Evolutionary conservation across 1,140 invertebrate genomes (phyloP), one percentile per base, ranked within the genome.

Genomic region (Acyrthosiphon pisum): DNA sequence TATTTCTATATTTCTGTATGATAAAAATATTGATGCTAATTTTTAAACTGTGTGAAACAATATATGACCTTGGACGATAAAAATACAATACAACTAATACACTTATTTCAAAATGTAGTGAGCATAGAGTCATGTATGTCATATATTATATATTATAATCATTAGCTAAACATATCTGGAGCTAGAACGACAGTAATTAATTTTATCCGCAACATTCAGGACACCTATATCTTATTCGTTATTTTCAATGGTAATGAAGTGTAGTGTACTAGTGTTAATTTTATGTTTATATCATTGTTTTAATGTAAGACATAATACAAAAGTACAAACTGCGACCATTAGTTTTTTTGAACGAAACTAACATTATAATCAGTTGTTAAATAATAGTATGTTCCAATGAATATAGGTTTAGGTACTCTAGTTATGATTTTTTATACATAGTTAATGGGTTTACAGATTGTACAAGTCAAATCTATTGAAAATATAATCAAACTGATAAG

Each of bases 11-110:
- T 4, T 76, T 18, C 30, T 76, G 6, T 53, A 23, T 35, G 30
- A 76, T 76, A n/a, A 76, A 76, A 76, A 76, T 76, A 76, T 76
- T 76, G 60, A 76, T 76, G 60, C 30, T 76, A 76, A 76, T 76
- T 76, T 76, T 76, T 76, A n/a, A 76, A n/a, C n/a, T 6, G n/a
- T 76, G 30, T 76, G 60, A 76, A 76, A 76, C 60, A 76, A n/a
- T 76, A 76, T n/a, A 76, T 76, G 60, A 76, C 60, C 60, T 76
- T 76, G 60, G 0, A n/a, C 18, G 14, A 76, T n/a, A 76, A 76
- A n/a, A 76, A n/a, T 30, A 76, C 60, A 76, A n/a, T 76, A 76
- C n/a, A 76, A 76, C 60, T 76, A 76, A 76, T 35, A 76, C 6
- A n/a, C 60, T n/a, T 76, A 68, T 76, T 76, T 76, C 60, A 76